Base-by-base conservation (phyloP, 2,113 vertebrate genomes). In the Montifringilla adamsi region DNA sequence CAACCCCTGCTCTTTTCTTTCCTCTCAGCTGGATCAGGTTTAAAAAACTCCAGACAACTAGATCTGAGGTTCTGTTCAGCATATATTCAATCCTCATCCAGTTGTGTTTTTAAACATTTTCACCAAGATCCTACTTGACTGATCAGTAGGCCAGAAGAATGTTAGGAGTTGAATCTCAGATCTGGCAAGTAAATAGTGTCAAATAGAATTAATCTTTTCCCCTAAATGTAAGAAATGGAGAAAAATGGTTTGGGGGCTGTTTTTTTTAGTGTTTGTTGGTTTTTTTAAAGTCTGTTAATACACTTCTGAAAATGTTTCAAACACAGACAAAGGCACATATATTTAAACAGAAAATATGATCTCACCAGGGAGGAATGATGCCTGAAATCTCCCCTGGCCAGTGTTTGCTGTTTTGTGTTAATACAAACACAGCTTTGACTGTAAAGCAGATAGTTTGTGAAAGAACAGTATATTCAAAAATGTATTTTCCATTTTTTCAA, bases 291-390 rank as follows among this genome's bases (percentile, higher is more conserved):
- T 31, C 22, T 39, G 10, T 75, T 93, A 47, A 52, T 92, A 47
- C 8, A 31, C 39, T 84, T 75, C 4, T 66, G n/a, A 81, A 92
- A 90, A 50, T 50, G 47, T 73, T 93, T 84, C 56, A 78, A 59
- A 73, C 70, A 14, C 33, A 74, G 73, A 33, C 59, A 70, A 63
- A 88, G 21, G 44, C 31, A 1, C 11, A 31, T 67, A 56, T 28
- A 84, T 70, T 89, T 94, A 62, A 84, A 58, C 28, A 90, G 58
- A 90, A 93, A 60, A 59, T 37, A 50, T 90, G 84, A 91, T 85
- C 84, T 96, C 91, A 87, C 21, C 10, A n/a, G 75, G 31, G 39
- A 95, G 59, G 78, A 93, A 87, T 84, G 77, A 39, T 91, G 60
- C 7, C 24, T 94, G 68, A 95, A 93, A 73, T 79, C 73, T 84